Evolutionary conservation across 2,888 invertebrate species (phyloP).

Genomic region (Atherix ibis): DNA sequence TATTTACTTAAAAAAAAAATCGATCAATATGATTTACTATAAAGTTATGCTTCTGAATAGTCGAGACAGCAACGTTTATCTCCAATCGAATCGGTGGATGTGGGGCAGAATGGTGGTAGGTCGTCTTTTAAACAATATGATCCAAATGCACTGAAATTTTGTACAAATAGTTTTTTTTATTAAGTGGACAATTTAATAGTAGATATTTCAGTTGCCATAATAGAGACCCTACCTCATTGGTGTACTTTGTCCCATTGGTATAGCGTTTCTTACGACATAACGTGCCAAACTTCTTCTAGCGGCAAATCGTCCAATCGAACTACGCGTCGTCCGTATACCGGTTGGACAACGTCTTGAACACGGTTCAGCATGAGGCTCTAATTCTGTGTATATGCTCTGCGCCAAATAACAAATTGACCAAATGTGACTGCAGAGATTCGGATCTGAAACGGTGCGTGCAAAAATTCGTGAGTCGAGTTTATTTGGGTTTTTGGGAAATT

Average conservation of each 20-base stretch:
- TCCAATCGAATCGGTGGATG: slow-evolving; percentile 35
- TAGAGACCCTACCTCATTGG: slow-evolving; percentile 41
- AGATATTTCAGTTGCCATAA: neutral
- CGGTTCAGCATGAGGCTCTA: slow-evolving; percentile 44
- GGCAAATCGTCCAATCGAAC: too few species aligned
- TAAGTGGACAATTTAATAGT: slow-evolving; percentile 3
- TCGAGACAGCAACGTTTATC: slow-evolving; percentile 48
- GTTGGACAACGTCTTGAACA: slow-evolving; percentile 58
- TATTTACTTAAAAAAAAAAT: too few species aligned
- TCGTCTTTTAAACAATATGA: slow-evolving; percentile 52
- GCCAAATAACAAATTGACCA: slow-evolving; percentile 69
- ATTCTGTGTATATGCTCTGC: slow-evolving; percentile 46
- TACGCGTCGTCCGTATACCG: slow-evolving; percentile 30
- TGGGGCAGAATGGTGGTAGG: slow-evolving; percentile 55
- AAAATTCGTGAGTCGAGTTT: slow-evolving; percentile 1
- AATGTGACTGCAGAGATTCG: slow-evolving; percentile 62
- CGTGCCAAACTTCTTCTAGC: slow-evolving; percentile 19
- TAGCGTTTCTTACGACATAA: slow-evolving; percentile 38
- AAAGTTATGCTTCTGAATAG: too few species aligned
- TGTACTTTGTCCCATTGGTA: slow-evolving; percentile 55
- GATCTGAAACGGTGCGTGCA: slow-evolving; percentile 34
- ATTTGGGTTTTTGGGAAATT: too few species aligned
- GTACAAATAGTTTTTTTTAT: too few species aligned
- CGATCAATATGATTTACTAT: too few species aligned
- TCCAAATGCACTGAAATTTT: slow-evolving; percentile 43